Conservation (phyloP, 2,797 vertebrate species). For the Gastrophryne carolinensis region DNA sequence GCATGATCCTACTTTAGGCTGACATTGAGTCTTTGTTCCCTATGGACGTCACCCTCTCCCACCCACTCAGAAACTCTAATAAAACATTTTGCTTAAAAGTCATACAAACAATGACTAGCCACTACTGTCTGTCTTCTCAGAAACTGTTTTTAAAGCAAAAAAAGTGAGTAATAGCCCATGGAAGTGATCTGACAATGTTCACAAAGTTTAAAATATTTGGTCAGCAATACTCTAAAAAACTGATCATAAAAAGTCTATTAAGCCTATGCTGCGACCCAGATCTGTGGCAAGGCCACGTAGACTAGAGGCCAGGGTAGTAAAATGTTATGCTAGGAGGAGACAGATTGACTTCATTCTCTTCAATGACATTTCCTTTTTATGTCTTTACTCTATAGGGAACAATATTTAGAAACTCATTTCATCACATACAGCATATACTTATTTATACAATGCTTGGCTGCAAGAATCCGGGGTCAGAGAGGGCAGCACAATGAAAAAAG, state of each 20-base stretch:
- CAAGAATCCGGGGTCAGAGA: no score
- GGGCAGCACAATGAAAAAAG: no score
- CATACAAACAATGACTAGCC: background rate
- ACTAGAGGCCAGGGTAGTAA: background rate
- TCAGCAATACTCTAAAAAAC: background rate
- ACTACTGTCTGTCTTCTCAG: background rate
- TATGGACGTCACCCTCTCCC: background rate
- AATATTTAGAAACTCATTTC: no score
- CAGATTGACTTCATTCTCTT: no score
- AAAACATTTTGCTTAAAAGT: background rate
- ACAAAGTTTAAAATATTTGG: background rate
- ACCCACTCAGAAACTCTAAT: slow-evolving; percentile 9
- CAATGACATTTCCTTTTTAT: no score
- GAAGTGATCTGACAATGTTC: background rate
- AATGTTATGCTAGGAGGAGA: no score
- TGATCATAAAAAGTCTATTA: no score
- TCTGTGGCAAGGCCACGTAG: background rate
- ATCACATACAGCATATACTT: no score
- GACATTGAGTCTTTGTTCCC: slow-evolving; percentile 24
- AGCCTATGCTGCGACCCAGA: background rate
- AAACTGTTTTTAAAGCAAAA: background rate
- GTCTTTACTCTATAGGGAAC: no score
- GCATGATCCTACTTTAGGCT: background rate
- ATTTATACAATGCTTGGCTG: no score
- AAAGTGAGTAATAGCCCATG: background rate